Conservation (phyloP, 2,797 vertebrate genomes). For the Ptychobarbus kaznakovi region DNA sequence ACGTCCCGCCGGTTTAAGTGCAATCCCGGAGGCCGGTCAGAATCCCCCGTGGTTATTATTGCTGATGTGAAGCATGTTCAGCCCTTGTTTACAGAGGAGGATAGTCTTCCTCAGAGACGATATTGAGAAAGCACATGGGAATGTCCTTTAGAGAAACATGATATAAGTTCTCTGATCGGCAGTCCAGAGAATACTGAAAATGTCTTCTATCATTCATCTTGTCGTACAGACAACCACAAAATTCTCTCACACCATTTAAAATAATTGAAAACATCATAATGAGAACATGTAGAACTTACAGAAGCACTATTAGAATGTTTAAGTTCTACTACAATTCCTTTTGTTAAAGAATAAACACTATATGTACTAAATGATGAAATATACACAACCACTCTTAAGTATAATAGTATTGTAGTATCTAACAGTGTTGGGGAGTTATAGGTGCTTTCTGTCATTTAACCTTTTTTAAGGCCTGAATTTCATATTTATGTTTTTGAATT, state of each 20-base stretch:
- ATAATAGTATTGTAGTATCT: background rate
- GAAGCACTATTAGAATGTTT: background rate
- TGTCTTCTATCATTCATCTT: background rate
- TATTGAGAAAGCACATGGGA: conserved; percentile 49
- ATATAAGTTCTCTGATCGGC: conserved; percentile 19
- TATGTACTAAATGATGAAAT: background rate
- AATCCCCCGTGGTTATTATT: conserved; percentile 68
- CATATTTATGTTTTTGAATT: background rate
- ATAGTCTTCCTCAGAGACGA: conserved; percentile 53
- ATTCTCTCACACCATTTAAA: background rate
- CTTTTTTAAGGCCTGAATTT: background rate
- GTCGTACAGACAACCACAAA: background rate
- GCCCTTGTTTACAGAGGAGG: conserved; percentile 63
- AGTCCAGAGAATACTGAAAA: background rate
- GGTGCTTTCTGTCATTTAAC: background rate
- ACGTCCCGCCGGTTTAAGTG: conserved; percentile 6
- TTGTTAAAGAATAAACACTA: background rate
- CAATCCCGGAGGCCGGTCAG: conserved; percentile 18
- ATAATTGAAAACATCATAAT: background rate
- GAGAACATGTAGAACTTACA: background rate
- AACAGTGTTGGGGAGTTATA: background rate
- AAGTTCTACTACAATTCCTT: background rate
- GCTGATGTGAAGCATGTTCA: conserved; percentile 70
- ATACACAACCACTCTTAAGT: background rate
- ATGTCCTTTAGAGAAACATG: conserved; percentile 60